These are phyloP conservation scores for Eupsilia transversa DNA, from an alignment of 2,888 invertebrate genomes.

Conservation along the genomic window DNA sequence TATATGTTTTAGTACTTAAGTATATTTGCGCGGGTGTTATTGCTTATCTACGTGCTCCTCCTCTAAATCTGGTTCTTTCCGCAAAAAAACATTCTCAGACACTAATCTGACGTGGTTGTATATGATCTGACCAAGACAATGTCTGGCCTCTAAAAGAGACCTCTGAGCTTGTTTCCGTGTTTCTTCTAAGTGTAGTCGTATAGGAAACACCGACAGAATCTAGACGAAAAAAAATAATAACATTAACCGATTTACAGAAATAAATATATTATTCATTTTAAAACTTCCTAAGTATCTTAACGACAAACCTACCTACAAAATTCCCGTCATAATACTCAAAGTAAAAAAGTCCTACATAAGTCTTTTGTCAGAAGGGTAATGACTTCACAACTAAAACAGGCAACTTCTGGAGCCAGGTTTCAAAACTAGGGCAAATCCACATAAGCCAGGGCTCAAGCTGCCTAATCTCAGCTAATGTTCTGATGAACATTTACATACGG, in stretches of 20 bases:
- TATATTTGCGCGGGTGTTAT: too few relatives aligned
- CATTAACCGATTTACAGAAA: neutral
- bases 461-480: slow-evolving; percentile 58
- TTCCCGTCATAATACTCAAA: neutral
- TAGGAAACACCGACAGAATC: neutral
- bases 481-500: slow-evolving; percentile 56
- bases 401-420: slow-evolving; percentile 39
- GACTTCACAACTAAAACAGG: slow-evolving; percentile 42
- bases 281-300: neutral
- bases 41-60: too few relatives aligned
- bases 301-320: neutral
- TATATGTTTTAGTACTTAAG: too few relatives aligned
- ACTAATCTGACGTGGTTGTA: neutral
- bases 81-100: neutral
- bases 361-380: slow-evolving; percentile 24
- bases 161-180: neutral
- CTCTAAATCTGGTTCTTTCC: neutral
- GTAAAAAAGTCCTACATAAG: slow-evolving; percentile 6
- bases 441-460: slow-evolving; percentile 36
- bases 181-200: neutral
- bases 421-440: slow-evolving; percentile 56
- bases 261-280: neutral
- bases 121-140: neutral
- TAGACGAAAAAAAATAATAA: neutral
- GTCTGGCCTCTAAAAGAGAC: neutral